Base-by-base conservation (phyloP, 2,888 invertebrate genomes). In the Neoscelio sp. region DNA sequence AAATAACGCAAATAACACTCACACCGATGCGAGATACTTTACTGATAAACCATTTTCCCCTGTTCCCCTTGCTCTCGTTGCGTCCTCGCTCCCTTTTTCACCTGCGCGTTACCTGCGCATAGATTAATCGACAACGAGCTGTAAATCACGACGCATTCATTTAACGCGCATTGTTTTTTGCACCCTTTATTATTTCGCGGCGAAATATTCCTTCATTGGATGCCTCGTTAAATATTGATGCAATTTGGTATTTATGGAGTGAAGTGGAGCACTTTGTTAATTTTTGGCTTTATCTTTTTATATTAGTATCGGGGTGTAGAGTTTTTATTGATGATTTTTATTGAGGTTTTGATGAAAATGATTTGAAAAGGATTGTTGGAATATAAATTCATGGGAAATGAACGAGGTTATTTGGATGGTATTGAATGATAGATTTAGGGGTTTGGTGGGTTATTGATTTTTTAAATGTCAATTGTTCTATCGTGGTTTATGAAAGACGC, bases 1-100 rank as follows among this genome's bases (percentile, higher is more conserved):
- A 89, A 89, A 89, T 89, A 89, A 88, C 86, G 85, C 84, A 83
- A 88, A 89, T 87, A 89, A 89, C 85, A 84, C 80, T 80, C 62
- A 78, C 73, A 54, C 71, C 71, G 67, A 48, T 13, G 58, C 67
- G 12, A 84, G 84, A 85, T 85, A 84, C 80, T 82, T 77, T 64
- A 71, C 83, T 80, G 84, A 85, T 85, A 83, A 82, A 81, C 79
- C 58, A 73, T 60, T 64, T 58, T 54, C 67, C 58, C 50, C 33
- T 40, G 18, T 8, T 13, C 15, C 13, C 7, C 23, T 44, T 17
- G n/a, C n/a, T n/a, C n/a, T n/a, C n/a, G n/a, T n/a, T n/a, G n/a
- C n/a, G n/a, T n/a, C n/a, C n/a, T n/a, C n/a, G n/a, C 8, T 6
- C 8, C n/a, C 56, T 38, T 35, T 38, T 67, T 73, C 73, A 76